Evolutionary conservation across 1,140 invertebrate genomes (phyloP).

Genomic region (Brachionus sp.): DNA sequence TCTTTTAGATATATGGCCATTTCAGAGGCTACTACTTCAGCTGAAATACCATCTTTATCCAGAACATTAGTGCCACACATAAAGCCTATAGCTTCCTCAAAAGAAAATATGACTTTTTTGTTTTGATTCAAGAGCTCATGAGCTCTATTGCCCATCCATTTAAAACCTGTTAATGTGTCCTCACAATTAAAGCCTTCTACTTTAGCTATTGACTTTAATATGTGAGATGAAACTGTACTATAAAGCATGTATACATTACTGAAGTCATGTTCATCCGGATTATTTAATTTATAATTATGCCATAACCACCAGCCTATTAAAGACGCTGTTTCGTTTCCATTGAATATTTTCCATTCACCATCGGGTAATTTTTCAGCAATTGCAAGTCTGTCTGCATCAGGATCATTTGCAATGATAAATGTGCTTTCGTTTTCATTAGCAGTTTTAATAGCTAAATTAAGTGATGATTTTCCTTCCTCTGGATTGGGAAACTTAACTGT

Average conservation of each 20-base stretch:
- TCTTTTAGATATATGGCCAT: slow-evolving; percentile 71
- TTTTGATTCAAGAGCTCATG: slow-evolving; percentile 66
- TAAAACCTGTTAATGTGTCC: slow-evolving; percentile 97
- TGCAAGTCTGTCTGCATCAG: slow-evolving; percentile 92
- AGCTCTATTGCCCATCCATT: slow-evolving; percentile 95
- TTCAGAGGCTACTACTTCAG: slow-evolving; percentile 73
- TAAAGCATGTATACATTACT: slow-evolving; percentile 72
- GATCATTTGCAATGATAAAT: slow-evolving; percentile 92
- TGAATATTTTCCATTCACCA: slow-evolving; percentile 82
- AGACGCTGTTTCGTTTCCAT: slow-evolving; percentile 90
- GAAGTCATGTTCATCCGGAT: not conserved
- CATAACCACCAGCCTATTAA: slow-evolving; percentile 92
- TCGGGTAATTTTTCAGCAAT: slow-evolving; percentile 70
- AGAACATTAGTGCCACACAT: slow-evolving; percentile 72
- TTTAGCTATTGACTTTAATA: slow-evolving; percentile 76
- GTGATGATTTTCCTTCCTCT: slow-evolving; percentile 62
- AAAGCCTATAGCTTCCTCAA: slow-evolving; percentile 81
- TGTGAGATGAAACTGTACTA: slow-evolving; percentile 95
- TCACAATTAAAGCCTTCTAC: slow-evolving; percentile 69
- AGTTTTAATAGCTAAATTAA: slow-evolving; percentile 75
- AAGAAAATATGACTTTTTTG: slow-evolving; percentile 83
- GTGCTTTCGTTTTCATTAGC: slow-evolving; percentile 70
- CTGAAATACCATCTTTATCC: slow-evolving; percentile 92
- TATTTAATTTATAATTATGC: slow-evolving; percentile 50
- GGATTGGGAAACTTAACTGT: slow-evolving; percentile 97